These are phyloP conservation scores for Zenarchopterus dispar DNA, from an alignment of 2,797 vertebrate species.

Conservation along the genomic window DNA sequence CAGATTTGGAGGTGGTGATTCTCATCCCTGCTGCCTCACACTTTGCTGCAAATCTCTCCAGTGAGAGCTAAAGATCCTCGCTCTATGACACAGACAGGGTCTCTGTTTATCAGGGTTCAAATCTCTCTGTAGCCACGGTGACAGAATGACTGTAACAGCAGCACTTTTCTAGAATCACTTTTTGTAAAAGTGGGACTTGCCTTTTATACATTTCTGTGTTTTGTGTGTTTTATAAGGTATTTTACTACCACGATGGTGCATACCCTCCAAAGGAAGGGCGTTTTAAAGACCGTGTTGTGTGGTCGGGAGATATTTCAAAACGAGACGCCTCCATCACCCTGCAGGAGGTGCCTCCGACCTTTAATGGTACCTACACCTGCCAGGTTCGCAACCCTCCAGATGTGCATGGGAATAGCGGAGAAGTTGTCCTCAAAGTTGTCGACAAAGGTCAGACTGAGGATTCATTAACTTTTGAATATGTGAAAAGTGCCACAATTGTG, in stretches of 20 bases:
- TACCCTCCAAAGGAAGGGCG: conserved; percentile 71
- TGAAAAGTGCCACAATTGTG: no score
- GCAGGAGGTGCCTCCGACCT: conserved; percentile 82
- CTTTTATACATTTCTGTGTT: background rate
- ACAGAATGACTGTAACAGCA: no score
- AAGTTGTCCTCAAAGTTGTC: conserved; percentile 85
- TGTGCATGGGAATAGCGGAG: conserved; percentile 83
- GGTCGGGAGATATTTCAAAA: conserved; percentile 87
- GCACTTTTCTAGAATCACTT: background rate
- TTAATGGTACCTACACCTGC: conserved; percentile 93
- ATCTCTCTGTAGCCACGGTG: no score
- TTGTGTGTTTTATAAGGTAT: conserved; percentile 79
- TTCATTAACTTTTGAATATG: no score
- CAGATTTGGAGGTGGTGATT: no score
- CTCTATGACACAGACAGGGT: no score
- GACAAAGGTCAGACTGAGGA: conserved; percentile 69
- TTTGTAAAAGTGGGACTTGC: background rate
- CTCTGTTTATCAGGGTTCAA: no score
- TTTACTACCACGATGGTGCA: conserved; percentile 82
- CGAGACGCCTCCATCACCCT: conserved; percentile 88
- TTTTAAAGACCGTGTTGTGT: conserved; percentile 84
- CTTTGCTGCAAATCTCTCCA: no score
- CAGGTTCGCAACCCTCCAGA: conserved; percentile 90
- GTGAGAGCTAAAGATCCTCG: no score
- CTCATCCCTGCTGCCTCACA: no score